These are phyloP conservation scores for Thermophis baileyi DNA, from an alignment of 2,113 vertebrate genomes.

Conservation along the genomic window DNA sequence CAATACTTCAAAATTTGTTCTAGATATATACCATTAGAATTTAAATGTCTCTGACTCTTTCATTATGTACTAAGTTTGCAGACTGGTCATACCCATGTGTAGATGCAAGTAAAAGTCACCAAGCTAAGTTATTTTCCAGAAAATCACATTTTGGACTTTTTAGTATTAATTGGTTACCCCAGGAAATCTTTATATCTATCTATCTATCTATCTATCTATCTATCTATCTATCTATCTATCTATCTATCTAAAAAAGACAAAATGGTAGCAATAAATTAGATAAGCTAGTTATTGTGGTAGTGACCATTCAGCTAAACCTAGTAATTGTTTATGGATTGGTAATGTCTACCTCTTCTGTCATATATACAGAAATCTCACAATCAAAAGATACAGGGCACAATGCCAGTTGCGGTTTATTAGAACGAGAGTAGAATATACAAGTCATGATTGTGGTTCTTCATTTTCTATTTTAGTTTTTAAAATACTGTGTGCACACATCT, in stretches of 20 bases:
- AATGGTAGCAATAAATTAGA: not conserved
- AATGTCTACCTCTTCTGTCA: conserved; percentile 2
- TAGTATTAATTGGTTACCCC: not conserved
- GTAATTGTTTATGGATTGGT: not conserved
- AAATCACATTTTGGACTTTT: not conserved
- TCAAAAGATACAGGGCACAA: conserved; percentile 12
- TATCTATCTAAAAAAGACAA: not conserved
- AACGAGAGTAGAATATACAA: conserved; percentile 46
- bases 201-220: too few relatives aligned
- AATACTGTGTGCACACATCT: conserved; percentile 42
- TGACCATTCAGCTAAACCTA: not conserved
- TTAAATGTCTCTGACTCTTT: not conserved
- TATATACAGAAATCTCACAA: conserved; percentile 5
- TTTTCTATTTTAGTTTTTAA: conserved; percentile 45
- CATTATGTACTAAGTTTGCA: not conserved
- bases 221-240: too few relatives aligned
- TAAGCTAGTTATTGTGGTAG: conserved; percentile 4
- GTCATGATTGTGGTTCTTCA: conserved; percentile 28
- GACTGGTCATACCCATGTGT: not conserved
- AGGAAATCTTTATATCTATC: not conserved
- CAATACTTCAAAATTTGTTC: not conserved
- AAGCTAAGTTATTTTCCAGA: not conserved
- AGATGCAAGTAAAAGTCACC: too few relatives aligned
- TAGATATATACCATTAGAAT: not conserved
- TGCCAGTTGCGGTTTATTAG: conserved; percentile 59